Evolutionary conservation across 2,113 vertebrate genomes (phyloP).

Genomic region (Hipposideros armiger): DNA sequence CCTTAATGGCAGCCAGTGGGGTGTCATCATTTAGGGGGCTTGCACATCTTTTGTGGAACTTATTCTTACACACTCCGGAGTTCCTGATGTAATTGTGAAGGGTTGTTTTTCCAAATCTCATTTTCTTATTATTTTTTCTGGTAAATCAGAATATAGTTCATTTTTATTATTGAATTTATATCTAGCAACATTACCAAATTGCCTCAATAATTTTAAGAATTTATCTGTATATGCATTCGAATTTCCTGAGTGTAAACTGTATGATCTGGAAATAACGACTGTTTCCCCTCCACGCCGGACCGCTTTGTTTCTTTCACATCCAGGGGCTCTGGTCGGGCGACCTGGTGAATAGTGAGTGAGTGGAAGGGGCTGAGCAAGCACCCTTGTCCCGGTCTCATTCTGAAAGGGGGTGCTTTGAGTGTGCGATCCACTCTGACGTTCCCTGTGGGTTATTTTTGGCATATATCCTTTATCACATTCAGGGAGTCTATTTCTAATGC

Average conservation of each 20-base stretch:
- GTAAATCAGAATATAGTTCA: background rate
- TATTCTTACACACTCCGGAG: rapidly evolving
- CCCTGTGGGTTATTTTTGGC: background rate
- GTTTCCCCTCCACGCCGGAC: rapidly evolving
- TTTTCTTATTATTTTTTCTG: background rate
- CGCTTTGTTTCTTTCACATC: background rate
- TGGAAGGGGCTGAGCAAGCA: background rate
- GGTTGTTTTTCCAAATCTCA: background rate
- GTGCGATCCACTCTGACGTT: too few relatives aligned
- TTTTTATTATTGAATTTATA: background rate
- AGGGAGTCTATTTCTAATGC: background rate
- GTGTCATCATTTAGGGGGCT: rapidly evolving
- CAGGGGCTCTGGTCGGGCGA: background rate
- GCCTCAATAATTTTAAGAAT: too few relatives aligned
- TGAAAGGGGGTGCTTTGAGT: background rate
- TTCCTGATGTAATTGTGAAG: background rate
- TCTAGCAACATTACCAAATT: background rate
- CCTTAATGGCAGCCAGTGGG: rapidly evolving
- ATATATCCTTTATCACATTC: background rate
- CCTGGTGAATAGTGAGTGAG: rapidly evolving
- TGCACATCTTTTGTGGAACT: background rate
- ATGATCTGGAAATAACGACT: background rate
- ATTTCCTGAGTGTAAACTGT: background rate
- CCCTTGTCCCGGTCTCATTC: background rate
- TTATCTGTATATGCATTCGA: background rate